phyloP scores from a whole-genome alignment of 2,797 vertebrate species.

The Falco concolor region DNA sequence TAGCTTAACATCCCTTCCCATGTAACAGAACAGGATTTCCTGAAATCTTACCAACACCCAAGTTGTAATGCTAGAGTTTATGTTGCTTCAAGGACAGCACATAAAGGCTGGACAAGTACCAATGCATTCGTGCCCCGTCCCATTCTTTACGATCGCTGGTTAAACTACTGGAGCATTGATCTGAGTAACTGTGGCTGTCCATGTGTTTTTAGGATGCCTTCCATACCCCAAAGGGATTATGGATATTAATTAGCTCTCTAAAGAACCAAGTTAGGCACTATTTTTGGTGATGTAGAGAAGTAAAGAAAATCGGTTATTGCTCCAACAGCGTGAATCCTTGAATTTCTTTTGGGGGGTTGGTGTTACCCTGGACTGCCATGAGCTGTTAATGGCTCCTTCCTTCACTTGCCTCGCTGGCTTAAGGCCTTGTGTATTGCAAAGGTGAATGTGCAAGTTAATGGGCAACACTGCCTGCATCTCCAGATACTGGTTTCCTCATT shows the following conservation, averaged over 20 bases:
- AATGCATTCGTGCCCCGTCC: not conserved
- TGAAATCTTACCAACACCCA: not conserved
- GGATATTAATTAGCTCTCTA: not conserved
- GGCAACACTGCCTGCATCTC: not conserved
- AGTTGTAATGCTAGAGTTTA: not conserved
- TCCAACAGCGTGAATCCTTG: not conserved
- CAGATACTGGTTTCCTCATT: not conserved
- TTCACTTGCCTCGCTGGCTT: not conserved
- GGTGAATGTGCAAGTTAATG: not conserved
- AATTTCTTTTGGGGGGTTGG: not conserved
- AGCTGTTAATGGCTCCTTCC: not conserved
- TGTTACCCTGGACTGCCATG: not conserved
- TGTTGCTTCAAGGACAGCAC: not conserved
- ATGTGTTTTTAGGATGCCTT: not conserved
- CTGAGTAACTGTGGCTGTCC: not conserved
- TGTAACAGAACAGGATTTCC: not conserved
- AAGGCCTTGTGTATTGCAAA: not conserved
- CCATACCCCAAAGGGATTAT: not conserved
- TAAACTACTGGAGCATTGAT: not conserved
- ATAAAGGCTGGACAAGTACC: not conserved
- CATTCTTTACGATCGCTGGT: not conserved
- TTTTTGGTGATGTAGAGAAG: not conserved
- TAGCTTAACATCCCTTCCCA: not conserved
- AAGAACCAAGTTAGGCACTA: not conserved
- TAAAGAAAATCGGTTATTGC: not conserved